A percentile compares a stretch with the other conserved stretches of the same genome.
phyloP scores from a whole-genome alignment of 2,113 vertebrate genomes.

The Mesocricetus auratus region DNA sequence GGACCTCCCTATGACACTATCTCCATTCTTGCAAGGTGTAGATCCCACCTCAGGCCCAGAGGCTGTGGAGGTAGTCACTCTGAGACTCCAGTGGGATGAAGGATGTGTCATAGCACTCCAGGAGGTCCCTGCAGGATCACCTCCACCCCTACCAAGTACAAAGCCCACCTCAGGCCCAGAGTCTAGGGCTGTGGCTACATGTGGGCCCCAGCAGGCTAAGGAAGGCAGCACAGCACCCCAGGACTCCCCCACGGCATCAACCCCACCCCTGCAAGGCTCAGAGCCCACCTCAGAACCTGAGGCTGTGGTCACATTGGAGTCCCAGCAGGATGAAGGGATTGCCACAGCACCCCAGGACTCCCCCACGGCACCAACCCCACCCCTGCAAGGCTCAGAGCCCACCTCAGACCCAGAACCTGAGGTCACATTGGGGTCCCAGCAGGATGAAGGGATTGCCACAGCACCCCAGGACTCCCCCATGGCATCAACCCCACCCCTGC shows the following conservation, averaged over 20 bases:
- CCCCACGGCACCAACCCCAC: not conserved
- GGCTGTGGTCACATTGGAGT: fast-evolving
- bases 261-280: not conserved
- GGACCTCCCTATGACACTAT: not conserved
- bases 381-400: not conserved
- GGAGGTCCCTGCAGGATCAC: not conserved
- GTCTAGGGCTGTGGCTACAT: not conserved
- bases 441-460: not conserved
- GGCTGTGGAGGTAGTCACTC: not conserved
- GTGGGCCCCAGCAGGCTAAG: not conserved
- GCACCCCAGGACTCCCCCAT: not conserved
- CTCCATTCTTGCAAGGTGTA: not conserved
- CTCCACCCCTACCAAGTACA: not conserved
- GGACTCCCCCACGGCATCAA: not conserved
- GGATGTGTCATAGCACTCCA: fast-evolving
- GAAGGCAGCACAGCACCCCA: not conserved
- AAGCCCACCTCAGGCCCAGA: not conserved
- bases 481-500: not conserved
- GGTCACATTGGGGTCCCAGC: not conserved
- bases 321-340: too few relatives aligned
- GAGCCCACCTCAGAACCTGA: not conserved
- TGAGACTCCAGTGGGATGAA: too few relatives aligned
- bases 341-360: not conserved
- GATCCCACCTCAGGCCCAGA: not conserved
- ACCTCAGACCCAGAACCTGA: not conserved